Evolutionary conservation across 2,888 invertebrate species (phyloP).

Genomic region (Chironomus tentans): DNA sequence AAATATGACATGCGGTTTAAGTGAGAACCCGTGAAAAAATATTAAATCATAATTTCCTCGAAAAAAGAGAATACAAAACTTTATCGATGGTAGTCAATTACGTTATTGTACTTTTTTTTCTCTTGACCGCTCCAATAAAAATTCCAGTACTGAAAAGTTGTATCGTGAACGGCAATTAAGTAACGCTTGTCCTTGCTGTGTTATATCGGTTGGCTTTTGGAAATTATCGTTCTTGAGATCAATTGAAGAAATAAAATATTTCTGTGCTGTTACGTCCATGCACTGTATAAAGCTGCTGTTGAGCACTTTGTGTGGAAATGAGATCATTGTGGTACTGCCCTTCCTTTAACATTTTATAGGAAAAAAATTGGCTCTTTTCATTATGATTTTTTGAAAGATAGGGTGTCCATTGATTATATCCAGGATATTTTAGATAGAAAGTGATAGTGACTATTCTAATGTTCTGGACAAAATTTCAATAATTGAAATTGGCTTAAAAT

Average conservation of each 20-base stretch:
- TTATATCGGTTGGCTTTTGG: not conserved
- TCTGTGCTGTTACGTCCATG: not conserved
- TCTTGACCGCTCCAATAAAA: not conserved
- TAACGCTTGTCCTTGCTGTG: not conserved
- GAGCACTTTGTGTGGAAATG: no score
- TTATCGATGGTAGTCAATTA: not conserved
- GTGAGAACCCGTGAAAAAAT: not conserved
- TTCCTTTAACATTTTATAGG: not conserved
- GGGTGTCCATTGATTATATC: no score
- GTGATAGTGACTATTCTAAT: no score
- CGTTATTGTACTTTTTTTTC: not conserved
- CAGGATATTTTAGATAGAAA: no score
- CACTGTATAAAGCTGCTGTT: no score
- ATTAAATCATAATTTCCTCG: not conserved
- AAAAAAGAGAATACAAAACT: not conserved
- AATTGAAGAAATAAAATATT: not conserved
- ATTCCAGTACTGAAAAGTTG: not conserved
- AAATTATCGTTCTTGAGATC: not conserved
- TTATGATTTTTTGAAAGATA: no score
- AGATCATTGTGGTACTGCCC: not conserved
- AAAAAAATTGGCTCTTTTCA: no score
- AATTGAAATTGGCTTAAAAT: no score
- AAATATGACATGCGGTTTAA: not conserved
- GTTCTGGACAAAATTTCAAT: no score
- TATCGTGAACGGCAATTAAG: not conserved